phyloP scores from a whole-genome alignment of 2,113 vertebrate species.

The Ceyx cyanopectus region DNA sequence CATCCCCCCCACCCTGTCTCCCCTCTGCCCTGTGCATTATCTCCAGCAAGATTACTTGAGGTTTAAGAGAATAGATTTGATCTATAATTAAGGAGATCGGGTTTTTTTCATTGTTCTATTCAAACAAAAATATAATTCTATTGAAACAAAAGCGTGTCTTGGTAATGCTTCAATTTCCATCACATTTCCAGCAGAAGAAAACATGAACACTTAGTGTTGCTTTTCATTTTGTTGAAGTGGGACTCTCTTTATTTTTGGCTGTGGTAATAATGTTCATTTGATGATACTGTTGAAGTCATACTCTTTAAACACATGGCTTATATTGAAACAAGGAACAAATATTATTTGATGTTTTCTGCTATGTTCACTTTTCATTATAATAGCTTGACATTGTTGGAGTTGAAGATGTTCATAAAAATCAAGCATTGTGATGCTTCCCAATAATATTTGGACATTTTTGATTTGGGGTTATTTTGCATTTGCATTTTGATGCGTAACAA shows the following conservation, averaged over 20 bases:
- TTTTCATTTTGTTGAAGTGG: constrained; percentile 16
- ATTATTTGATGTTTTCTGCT: constrained; percentile 26
- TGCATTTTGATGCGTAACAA: constrained; percentile 12
- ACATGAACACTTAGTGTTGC: not conserved
- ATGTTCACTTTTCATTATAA: not conserved
- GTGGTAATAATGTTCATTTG: not conserved
- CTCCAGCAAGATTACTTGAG: not conserved
- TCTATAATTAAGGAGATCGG: not conserved
- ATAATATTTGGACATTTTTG: constrained; percentile 32
- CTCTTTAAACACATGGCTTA: constrained; percentile 50
- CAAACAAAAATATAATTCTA: not conserved
- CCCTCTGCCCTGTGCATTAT: not conserved
- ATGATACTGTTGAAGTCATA: constrained; percentile 16
- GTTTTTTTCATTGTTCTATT: not conserved
- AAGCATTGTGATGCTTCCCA: not conserved
- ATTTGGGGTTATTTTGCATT: constrained; percentile 21
- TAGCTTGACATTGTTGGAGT: not conserved
- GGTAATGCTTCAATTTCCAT: constrained; percentile 10
- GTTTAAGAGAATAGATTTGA: not conserved
- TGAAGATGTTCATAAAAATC: constrained; percentile 37
- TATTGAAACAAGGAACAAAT: constrained; percentile 41
- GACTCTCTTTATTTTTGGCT: not conserved
- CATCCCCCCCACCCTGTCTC: not conserved
- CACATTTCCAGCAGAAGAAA: constrained; percentile 25
- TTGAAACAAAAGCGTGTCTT: not conserved